Conservation (phyloP, 2,797 vertebrate species). For the Sphenopsis melanotis region DNA sequence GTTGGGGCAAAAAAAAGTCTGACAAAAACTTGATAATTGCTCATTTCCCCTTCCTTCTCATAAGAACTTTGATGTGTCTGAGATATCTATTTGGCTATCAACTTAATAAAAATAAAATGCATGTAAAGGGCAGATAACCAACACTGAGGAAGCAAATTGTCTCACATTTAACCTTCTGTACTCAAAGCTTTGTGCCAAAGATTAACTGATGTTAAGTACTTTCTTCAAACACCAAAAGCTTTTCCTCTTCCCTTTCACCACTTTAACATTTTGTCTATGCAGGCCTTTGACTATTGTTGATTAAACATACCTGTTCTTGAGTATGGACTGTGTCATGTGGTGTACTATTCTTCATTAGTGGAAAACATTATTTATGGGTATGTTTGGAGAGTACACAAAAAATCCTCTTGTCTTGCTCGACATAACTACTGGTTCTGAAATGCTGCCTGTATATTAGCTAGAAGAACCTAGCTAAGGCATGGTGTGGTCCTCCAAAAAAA, state of each 20-base stretch:
- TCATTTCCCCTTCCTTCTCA: conserved; percentile 40
- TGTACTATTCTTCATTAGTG: not conserved
- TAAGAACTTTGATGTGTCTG: conserved; percentile 34
- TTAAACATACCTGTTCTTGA: not conserved
- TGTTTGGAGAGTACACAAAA: not conserved
- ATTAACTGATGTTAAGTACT: not conserved
- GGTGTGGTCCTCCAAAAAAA: not conserved
- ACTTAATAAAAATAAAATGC: not conserved
- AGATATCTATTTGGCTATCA: conserved; percentile 7
- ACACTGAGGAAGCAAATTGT: not conserved
- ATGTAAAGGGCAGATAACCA: not conserved
- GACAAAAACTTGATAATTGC: conserved; percentile 33
- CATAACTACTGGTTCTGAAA: not conserved
- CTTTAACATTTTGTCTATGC: not conserved
- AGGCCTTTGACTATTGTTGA: not conserved
- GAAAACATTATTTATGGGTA: not conserved
- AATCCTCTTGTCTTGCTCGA: not conserved
- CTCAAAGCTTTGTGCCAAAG: not conserved
- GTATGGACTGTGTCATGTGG: not conserved
- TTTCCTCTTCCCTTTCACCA: not conserved
- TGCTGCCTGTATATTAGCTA: not conserved
- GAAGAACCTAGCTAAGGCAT: not conserved
- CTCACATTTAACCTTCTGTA: conserved; percentile 40
- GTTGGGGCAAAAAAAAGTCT: not conserved
- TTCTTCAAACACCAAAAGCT: not conserved